A percentile compares a stretch with the other conserved stretches of the same genome.
These are phyloP conservation scores for Cephus nigrinus DNA, from an alignment of 2,888 invertebrate species.

Conservation along the genomic window DNA sequence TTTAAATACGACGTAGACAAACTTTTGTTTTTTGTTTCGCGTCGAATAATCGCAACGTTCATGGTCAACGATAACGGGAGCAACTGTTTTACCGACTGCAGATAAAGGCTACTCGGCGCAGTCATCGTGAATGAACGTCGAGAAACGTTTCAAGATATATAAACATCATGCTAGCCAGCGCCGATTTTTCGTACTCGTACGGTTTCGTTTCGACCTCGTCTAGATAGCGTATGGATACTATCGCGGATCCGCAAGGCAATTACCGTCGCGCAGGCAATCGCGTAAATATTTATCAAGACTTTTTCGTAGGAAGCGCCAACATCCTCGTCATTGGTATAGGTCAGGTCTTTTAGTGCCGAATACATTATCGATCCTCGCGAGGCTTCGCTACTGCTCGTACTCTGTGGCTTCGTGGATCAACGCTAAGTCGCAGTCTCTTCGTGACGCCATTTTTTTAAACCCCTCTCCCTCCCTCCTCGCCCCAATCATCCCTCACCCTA, in stretches of 20 bases:
- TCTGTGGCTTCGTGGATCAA: background rate
- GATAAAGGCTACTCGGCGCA: background rate
- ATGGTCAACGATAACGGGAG: background rate
- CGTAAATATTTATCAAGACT: conserved; percentile 57
- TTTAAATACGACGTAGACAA: too few species aligned
- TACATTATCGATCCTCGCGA: conserved; percentile 42
- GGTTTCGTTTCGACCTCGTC: background rate
- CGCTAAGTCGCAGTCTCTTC: background rate
- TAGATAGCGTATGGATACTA: background rate
- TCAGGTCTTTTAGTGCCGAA: conserved; percentile 47
- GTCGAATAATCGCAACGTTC: background rate
- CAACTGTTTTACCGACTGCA: background rate
- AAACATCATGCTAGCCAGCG: background rate
- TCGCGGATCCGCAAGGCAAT: background rate
- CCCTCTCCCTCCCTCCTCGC: too few species aligned
- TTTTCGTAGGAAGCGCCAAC: conserved; percentile 57
- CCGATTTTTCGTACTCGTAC: background rate
- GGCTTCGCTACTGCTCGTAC: conserved; percentile 28
- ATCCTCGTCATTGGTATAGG: conserved; percentile 53
- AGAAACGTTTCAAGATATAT: background rate
- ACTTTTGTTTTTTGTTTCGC: background rate
- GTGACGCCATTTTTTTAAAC: background rate
- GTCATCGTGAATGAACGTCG: background rate
- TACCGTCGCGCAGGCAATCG: conserved; percentile 28
- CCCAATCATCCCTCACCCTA: background rate